Evolutionary conservation across 2,888 invertebrate genomes (phyloP), one percentile per base, ranked within the genome.

Genomic region (Meiosimyza decipiens): DNA sequence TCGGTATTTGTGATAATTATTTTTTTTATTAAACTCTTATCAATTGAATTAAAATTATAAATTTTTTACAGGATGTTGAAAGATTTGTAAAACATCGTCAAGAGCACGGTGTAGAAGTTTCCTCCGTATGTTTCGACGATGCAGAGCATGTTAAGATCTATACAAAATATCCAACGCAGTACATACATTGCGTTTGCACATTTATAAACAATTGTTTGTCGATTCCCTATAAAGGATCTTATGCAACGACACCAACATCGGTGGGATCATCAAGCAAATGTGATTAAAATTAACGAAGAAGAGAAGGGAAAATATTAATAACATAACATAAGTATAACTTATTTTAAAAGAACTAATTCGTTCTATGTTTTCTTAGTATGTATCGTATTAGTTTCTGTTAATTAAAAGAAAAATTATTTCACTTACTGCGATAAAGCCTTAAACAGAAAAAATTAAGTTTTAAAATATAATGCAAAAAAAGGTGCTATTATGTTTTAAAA

Each of bases 141-240:
- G 93, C 93, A 12, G 90, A 91, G n/a, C 94, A 94, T 84, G 93
- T 94, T 0, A 91, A 92, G 80, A 94, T 94, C 82, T 90, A 90
- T 76, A 88, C 90, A 15, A 88, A 89, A 73, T 91, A 93, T 82
- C 90, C 89, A 55, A 89, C 91, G 62, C 89, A 90, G 75, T 91
- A 91, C 80, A 88, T 91, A 15, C 88, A 89, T 74, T 90, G 89
- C 71, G 90, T 91, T 50, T 90, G 89, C 81, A 88, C 87, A 75
- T 91, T 91, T 82, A 88, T 91, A 18, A 89, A 89, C 78, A 89
- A 89, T 79, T 91, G 91, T 79, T 84, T 91, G 79, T 79, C 82
- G 47, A 68, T 78, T 54, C 80, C 83, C 16, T 79, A 75, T 18
- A 79, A 78, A 57, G 69, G 69, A 40, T 74, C 73, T 6, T 72